Percentiles rank a stretch among this genome's conserved stretches.
phyloP scores from a whole-genome alignment of 64 coral and sea anemone species.

The Porites australiensis region DNA sequence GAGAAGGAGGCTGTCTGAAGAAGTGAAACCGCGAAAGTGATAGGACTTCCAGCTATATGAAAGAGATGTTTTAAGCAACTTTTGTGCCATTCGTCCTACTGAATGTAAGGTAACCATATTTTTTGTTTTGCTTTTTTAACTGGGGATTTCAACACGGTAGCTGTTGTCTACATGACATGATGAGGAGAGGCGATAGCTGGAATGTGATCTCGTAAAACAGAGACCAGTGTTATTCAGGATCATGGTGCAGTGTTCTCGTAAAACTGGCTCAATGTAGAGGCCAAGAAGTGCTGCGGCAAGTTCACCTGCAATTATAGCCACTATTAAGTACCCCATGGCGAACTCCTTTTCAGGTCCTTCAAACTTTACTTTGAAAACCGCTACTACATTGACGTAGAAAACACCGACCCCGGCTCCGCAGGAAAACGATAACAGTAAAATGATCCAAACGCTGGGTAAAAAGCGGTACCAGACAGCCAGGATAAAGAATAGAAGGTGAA shows the following conservation, averaged over 20 bases:
- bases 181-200: background rate
- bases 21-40: too few relatives aligned
- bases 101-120: too few relatives aligned
- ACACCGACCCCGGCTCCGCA: conserved; percentile 23
- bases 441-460: conserved; percentile 41
- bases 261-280: conserved; percentile 35
- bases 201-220: conserved; percentile 62
- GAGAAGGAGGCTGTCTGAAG: too few relatives aligned
- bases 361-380: conserved; percentile 45
- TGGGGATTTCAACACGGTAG: too few relatives aligned
- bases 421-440: conserved; percentile 39
- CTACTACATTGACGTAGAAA: conserved; percentile 52
- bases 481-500: conserved; percentile 53
- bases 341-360: conserved; percentile 58
- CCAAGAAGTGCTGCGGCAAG: conserved; percentile 51
- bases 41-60: too few relatives aligned
- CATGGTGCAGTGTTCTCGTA: conserved; percentile 57
- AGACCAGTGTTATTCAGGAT: conserved; percentile 41
- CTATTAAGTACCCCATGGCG: conserved; percentile 61
- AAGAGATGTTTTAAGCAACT: too few relatives aligned
- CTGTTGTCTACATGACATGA: background rate
- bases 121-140: too few relatives aligned
- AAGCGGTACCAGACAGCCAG: conserved; percentile 70
- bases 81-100: too few relatives aligned
- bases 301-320: conserved; percentile 6